Evolutionary conservation across 2,888 invertebrate species (phyloP), one percentile per base, ranked within the genome.

Genomic region (Pseudococcus jackbeardsleyi): DNA sequence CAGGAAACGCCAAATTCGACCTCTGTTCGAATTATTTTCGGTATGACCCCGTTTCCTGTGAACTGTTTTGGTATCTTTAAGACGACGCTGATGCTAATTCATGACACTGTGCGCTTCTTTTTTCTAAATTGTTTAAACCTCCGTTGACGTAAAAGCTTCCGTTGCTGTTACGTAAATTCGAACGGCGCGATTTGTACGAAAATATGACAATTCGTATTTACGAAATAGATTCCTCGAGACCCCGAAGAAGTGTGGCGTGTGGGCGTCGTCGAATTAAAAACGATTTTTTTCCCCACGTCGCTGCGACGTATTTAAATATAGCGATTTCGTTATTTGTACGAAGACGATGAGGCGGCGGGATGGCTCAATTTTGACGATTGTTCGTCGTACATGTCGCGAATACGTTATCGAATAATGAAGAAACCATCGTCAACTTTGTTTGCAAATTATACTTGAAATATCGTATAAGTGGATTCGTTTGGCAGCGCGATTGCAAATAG

Each of bases 361-460:
- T 72, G 68, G 68, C 68, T 72, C 68, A 72, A 72, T 72, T 72
- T 22, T 33, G 68, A 79, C 79, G 79, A 79, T n/a, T 79, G 79
- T 79, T 79, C 33, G n/a, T 42, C 79, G 68, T 79, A 79, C 79
- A 79, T 79, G 79, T 42, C 79, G 79, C 39, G 79, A 79, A 79
- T 79, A 79, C 79, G 79, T 79, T 79, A 79, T 79, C 79, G 79
- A 42, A 15, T n/a, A 79, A 79, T 79, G 79, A 72, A 72, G 68
- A 72, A 72, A 72, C 59, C 33, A 72, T 79, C 79, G 79, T 79
- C 79, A 79, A 79, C 79, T 79, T 79, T 79, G 79, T 79, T 79
- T 79, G 79, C 79, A 79, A 79, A 79, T 79, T 79, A 79, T 42
- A 33, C 79, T 79, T n/a, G 79, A 72, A 72, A 72, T 72, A 72